Conservation (phyloP, 30 jellyfish, hydroid and myxozoan genomes). For the Hydractinia symbiolongicarpus region DNA sequence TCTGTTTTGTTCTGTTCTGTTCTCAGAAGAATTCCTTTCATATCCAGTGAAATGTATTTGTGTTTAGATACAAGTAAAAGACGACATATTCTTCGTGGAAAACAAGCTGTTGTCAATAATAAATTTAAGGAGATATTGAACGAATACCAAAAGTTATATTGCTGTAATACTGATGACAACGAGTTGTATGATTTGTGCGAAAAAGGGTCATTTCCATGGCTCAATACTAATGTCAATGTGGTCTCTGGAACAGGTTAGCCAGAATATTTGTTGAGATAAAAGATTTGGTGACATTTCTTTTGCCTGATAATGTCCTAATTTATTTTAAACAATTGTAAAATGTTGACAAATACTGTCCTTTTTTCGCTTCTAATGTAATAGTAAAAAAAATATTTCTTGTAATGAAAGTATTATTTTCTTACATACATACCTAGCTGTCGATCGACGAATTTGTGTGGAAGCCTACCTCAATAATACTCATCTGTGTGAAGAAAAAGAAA, state of each 20-base stretch:
- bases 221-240: background rate
- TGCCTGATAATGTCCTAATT: no score
- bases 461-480: background rate
- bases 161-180: background rate
- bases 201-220: conserved; percentile 4
- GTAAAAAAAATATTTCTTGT: background rate
- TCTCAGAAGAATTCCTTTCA: background rate
- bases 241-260: background rate
- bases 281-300: no score
- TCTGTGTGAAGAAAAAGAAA: conserved; percentile 6
- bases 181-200: background rate
- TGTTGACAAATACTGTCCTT: background rate
- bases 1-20: background rate
- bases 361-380: background rate
- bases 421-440: background rate
- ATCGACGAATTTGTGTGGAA: conserved; percentile 7
- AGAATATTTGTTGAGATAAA: background rate
- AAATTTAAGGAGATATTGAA: background rate
- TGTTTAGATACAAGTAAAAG: background rate
- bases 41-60: background rate
- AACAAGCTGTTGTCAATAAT: background rate
- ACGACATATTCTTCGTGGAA: background rate
- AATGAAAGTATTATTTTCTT: background rate
- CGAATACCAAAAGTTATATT: background rate
- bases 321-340: no score